phyloP scores from a whole-genome alignment of 2,888 invertebrate genomes.

The Conus canariensis region DNA sequence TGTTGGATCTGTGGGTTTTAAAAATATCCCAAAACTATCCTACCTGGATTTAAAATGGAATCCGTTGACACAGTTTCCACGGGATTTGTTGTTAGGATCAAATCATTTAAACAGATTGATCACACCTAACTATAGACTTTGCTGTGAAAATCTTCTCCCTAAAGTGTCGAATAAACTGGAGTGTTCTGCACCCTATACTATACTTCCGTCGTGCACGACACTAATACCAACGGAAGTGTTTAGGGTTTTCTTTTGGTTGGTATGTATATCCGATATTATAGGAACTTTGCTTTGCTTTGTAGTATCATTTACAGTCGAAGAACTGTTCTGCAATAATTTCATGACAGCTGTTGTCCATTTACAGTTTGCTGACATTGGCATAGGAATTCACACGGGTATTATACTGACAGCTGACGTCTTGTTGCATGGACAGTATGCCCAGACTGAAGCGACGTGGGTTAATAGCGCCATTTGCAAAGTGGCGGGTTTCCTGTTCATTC shows the following conservation, averaged over 20 bases:
- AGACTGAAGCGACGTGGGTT: not conserved
- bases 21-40: not conserved
- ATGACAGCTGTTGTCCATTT: not conserved
- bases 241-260: not conserved
- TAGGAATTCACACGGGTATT: not conserved
- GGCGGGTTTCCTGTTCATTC: not conserved
- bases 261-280: not conserved
- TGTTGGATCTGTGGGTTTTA: not conserved
- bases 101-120: no score
- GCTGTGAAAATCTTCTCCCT: not conserved
- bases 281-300: not conserved
- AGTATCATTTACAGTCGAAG: not conserved
- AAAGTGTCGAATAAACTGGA: not conserved
- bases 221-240: not conserved
- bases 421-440: not conserved
- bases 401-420: not conserved
- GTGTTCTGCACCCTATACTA: not conserved
- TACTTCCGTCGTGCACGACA: not conserved
- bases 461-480: not conserved
- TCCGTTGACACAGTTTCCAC: not conserved
- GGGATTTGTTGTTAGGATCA: not conserved
- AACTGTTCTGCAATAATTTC: not conserved
- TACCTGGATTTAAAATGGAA: not conserved
- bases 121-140: conserved; percentile 8
- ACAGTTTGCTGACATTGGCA: not conserved